A percentile compares a stretch with the other conserved stretches of the same genome.
Evolutionary conservation across 2,113 vertebrate genomes (phyloP).

Genomic region (Narcine bancroftii): DNA sequence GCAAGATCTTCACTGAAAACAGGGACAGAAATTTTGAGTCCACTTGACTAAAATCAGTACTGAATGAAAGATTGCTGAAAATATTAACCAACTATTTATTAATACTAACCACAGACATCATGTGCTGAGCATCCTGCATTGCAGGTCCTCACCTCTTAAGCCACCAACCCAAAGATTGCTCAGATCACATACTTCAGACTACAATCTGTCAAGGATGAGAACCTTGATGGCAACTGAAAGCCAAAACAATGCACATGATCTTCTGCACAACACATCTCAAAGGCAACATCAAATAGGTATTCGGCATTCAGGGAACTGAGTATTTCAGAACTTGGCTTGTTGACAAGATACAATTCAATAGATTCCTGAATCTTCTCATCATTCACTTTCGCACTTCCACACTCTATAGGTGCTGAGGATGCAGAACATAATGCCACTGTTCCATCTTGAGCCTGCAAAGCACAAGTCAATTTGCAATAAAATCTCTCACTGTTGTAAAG

Average conservation of each 20-base stretch:
- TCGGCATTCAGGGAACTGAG: background rate
- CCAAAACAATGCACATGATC: background rate
- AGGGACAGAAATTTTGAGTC: background rate
- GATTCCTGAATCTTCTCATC: constrained; percentile 7
- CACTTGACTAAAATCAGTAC: background rate
- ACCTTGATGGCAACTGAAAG: constrained; percentile 1
- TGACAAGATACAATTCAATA: constrained; percentile 21
- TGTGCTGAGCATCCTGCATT: background rate
- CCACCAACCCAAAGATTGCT: background rate
- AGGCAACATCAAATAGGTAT: constrained; percentile 16
- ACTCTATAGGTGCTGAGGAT: background rate
- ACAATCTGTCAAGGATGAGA: background rate
- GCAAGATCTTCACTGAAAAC: background rate
- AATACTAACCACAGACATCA: background rate
- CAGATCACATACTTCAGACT: background rate
- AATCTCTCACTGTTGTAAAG: background rate
- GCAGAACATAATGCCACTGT: constrained; percentile 1
- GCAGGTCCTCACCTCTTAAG: background rate
- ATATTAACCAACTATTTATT: background rate
- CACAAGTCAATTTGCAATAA: background rate
- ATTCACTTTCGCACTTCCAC: constrained; percentile 16
- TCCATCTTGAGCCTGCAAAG: background rate
- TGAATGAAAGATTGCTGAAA: background rate
- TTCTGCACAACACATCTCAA: background rate
- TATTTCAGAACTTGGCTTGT: constrained; percentile 7